Evolutionary conservation across 2,888 invertebrate species (phyloP), one percentile per base, ranked within the genome.

Genomic region (Cyclophora albipunctata): DNA sequence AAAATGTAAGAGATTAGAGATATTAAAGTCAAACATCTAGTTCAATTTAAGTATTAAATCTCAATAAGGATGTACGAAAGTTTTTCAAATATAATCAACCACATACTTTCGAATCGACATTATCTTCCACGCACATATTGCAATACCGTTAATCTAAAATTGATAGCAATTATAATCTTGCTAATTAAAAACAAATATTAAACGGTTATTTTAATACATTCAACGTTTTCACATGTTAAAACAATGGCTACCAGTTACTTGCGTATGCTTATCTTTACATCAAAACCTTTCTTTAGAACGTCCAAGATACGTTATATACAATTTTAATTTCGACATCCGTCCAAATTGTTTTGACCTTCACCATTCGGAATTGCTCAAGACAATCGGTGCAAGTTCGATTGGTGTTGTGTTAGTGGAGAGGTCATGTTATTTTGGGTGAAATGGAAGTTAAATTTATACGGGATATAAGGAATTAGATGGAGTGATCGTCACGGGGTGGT

Each of bases 201-300:
- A 72, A 70, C 78, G 73, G 72, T 76, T 72, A 71, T 74, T 79
- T 74, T 78, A 81, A 77, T 78, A 75, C 67, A 66, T 47, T 43
- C 59, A 76, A 79, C 74, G 78, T 82, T 81, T 79, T 84, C 84
- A 78, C 84, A 84, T 81, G 73, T 74, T 78, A 78, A 83, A 81
- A 87, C 86, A 87, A 86, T 87, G 77, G 86, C 81, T 78, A 80
- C 78, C 83, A 75, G 83, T 84, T 81, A 79, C 71, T 71, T 73
- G 72, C 69, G 72, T 67, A 63, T 62, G 65, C 73, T 83, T 82
- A 84, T 86, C 84, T 64, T 67, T 54, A 63, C 78, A 86, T 86
- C 84, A 74, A 78, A 81, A 73, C 78, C 78, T 84, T 83, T 82
- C 82, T 78, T 78, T 72, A 69, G 68, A 72, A 71, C 75, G 68